Evolutionary conservation across 1,140 invertebrate genomes (phyloP).

Genomic region (Achatina immaculata): DNA sequence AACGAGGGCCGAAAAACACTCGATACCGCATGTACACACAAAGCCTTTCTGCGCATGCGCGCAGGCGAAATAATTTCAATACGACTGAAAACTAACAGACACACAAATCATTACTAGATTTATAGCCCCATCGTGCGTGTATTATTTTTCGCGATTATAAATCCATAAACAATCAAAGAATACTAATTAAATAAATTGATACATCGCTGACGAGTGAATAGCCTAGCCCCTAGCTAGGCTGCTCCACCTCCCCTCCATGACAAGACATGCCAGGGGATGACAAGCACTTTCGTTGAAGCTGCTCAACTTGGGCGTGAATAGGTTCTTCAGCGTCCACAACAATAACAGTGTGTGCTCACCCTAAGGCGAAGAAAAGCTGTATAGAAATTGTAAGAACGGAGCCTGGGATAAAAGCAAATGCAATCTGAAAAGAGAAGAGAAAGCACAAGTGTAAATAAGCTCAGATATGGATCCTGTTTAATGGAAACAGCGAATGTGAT

Average conservation of each 20-base stretch:
- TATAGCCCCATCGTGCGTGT: background rate
- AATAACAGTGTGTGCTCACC: background rate
- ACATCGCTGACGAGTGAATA: background rate
- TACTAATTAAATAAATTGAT: constrained; percentile 4
- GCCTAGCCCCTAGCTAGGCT: background rate
- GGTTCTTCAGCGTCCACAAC: background rate
- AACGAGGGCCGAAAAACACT: too few relatives aligned
- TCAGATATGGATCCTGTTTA: background rate
- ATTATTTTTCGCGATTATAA: constrained; percentile 1
- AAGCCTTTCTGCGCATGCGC: too few relatives aligned
- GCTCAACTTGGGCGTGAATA: background rate
- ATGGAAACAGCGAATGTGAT: background rate
- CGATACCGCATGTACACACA: too few relatives aligned
- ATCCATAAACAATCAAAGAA: constrained; percentile 15
- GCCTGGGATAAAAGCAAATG: background rate
- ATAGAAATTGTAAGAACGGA: background rate
- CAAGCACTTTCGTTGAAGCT: background rate
- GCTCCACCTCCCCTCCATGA: background rate
- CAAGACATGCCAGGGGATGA: too few relatives aligned
- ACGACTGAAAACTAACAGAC: too few relatives aligned
- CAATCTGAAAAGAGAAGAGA: background rate
- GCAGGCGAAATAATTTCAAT: too few relatives aligned
- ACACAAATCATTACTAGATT: constrained; percentile 8
- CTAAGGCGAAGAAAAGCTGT: background rate
- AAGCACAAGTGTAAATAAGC: background rate